phyloP scores from a whole-genome alignment of 92 coral and sea anemone species.

The Paragorgia papillata region DNA sequence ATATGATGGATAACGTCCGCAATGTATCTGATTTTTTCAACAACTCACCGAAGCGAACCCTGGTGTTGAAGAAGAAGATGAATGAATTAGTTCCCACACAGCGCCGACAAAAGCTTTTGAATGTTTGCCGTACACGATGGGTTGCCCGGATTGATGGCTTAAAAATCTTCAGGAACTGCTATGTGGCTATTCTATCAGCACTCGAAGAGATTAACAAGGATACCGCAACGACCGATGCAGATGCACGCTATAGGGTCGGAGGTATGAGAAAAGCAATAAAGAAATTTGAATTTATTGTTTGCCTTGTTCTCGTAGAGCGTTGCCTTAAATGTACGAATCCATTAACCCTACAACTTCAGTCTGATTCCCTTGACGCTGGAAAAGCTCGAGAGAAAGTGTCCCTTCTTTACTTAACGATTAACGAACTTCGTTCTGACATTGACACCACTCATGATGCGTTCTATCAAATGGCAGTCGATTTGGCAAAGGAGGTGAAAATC shows the following conservation, averaged over 20 bases:
- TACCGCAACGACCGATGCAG: conserved; percentile 22
- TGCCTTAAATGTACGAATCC: conserved; percentile 46
- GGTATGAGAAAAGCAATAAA: conserved; percentile 48
- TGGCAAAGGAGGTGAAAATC: conserved; percentile 14
- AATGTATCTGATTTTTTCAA: conserved; percentile 39
- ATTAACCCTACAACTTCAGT: conserved; percentile 49
- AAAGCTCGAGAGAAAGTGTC: conserved; percentile 41
- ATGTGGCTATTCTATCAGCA: conserved; percentile 32
- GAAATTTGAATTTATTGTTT: conserved; percentile 44
- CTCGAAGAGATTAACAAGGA: conserved; percentile 30
- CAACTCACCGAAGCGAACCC: conserved; percentile 43
- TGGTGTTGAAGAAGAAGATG: conserved; percentile 35
- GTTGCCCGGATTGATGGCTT: conserved; percentile 40
- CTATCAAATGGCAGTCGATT: conserved; percentile 29
- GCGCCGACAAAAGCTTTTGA: conserved; percentile 39
- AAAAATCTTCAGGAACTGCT: conserved; percentile 23
- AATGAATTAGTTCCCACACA: conserved; percentile 29
- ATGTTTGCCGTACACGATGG: conserved; percentile 43
- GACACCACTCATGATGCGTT: conserved; percentile 13
- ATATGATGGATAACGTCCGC: conserved; percentile 45
- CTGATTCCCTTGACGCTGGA: conserved; percentile 46
- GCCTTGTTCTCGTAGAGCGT: conserved; percentile 38
- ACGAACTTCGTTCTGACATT: conserved; percentile 22
- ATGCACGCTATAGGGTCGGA: conserved; percentile 41
- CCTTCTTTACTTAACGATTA: conserved; percentile 17